These are phyloP conservation scores for Mythimna pallens DNA, from an alignment of 2,888 invertebrate genomes.

Conservation along the genomic window DNA sequence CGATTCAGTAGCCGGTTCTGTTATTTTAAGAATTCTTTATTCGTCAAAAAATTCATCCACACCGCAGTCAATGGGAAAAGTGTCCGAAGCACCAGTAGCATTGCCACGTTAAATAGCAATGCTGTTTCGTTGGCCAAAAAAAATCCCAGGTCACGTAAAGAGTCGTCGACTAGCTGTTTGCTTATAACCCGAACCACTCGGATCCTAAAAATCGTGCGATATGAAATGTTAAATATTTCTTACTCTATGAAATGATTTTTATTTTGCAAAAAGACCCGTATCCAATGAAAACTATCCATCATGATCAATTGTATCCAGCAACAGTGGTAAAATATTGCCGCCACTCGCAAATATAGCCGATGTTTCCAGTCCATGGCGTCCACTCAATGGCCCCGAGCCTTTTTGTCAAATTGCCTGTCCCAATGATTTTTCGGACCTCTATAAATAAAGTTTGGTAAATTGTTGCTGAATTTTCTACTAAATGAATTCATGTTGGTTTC, in stretches of 20 bases:
- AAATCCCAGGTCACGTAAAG: no score
- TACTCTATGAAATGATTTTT: not conserved
- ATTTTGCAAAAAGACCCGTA: not conserved
- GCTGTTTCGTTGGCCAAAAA: no score
- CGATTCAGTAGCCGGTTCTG: no score
- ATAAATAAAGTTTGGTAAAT: conserved; percentile 39
- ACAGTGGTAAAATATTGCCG: conserved; percentile 33
- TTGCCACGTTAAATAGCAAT: no score
- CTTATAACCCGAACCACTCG: no score
- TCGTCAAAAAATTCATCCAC: no score
- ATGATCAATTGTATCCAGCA: conserved; percentile 27
- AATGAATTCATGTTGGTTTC: conserved; percentile 44
- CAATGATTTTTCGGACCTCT: conserved; percentile 46
- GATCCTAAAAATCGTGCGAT: no score
- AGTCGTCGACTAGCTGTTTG: no score
- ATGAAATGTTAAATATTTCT: not conserved
- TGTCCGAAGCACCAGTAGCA: no score
- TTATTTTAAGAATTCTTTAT: no score
- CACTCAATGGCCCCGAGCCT: conserved; percentile 36
- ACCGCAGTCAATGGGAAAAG: no score
- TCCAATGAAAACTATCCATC: conserved; percentile 9
- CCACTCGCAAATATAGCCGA: conserved; percentile 22
- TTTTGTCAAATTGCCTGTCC: conserved; percentile 48
- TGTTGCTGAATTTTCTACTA: conserved; percentile 35
- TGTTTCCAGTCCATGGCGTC: conserved; percentile 43